phyloP scores from a whole-genome alignment of 2,888 invertebrate species.

The Chrysopilus asiliformis region DNA sequence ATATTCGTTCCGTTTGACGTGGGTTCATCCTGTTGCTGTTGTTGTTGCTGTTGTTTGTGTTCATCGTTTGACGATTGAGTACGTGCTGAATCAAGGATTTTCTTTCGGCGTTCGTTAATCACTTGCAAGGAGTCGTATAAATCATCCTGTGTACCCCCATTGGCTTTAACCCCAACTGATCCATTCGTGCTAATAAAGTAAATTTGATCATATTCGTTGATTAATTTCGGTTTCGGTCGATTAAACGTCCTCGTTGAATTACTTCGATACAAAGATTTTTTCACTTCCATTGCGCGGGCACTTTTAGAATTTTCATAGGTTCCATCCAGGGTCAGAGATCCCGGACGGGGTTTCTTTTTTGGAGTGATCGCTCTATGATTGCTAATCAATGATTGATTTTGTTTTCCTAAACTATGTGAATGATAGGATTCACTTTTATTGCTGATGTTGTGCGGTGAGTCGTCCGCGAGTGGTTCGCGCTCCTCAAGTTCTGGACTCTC shows the following conservation, averaged over 20 bases:
- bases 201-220: conserved; percentile 28
- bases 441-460: not conserved
- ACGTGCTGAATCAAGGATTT: conserved; percentile 23
- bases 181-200: conserved; percentile 16
- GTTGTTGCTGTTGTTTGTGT: conserved; percentile 3
- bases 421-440: conserved; percentile 7
- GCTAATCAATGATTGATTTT: conserved; percentile 10
- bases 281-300: conserved; percentile 13
- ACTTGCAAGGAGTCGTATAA: conserved; percentile 33
- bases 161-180: conserved; percentile 2
- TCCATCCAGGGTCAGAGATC: conserved; percentile 23
- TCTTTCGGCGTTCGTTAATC: conserved; percentile 32
- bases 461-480: conserved; percentile 6
- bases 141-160: conserved; percentile 19
- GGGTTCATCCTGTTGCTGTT: no score
- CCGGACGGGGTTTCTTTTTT: conserved; percentile 26
- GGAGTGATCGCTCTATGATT: not conserved
- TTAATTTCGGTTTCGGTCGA: conserved; percentile 27
- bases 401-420: no score
- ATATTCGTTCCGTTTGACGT: no score
- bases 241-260: conserved; percentile 33
- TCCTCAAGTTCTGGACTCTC: conserved; percentile 22
- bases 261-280: conserved; percentile 25
- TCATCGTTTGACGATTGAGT: no score
- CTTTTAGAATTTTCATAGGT: conserved; percentile 5